These are phyloP conservation scores for Ahaetulla prasina DNA, from an alignment of 2,113 vertebrate species.

Conservation along the genomic window DNA sequence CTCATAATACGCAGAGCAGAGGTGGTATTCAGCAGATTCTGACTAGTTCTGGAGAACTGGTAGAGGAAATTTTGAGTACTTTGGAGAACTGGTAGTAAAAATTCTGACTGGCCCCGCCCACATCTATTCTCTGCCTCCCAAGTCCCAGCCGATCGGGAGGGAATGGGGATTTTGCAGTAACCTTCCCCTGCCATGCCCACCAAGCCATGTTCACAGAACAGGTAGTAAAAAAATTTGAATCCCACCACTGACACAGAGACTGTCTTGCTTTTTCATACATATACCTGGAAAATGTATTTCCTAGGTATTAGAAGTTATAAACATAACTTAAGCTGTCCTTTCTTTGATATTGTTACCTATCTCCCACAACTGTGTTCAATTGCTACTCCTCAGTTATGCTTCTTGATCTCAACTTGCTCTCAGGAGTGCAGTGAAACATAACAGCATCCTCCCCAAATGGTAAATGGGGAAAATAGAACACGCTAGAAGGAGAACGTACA, in stretches of 20 bases:
- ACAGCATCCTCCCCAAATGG: constrained; percentile 49
- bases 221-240: too few species aligned
- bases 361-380: constrained; percentile 46
- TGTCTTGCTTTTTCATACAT: neutral
- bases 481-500: constrained; percentile 48
- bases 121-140: too few species aligned
- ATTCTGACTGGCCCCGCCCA: too few species aligned
- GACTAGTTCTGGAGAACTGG: too few species aligned
- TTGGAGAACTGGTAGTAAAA: too few species aligned
- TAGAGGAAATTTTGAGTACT: too few species aligned
- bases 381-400: constrained; percentile 9
- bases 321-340: constrained; percentile 28
- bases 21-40: too few species aligned
- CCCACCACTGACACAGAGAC: too few species aligned
- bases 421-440: constrained; percentile 51
- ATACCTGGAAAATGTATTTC: constrained; percentile 23
- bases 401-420: constrained; percentile 29
- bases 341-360: constrained; percentile 2
- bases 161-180: too few species aligned
- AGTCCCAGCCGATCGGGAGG: too few species aligned
- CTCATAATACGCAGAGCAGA: neutral
- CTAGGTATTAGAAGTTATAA: constrained; percentile 41
- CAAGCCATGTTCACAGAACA: too few species aligned
- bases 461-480: constrained; percentile 55
- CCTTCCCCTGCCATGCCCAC: too few species aligned